Evolutionary conservation across 2,113 vertebrate species (phyloP).

Genomic region (Mellivora capensis): DNA sequence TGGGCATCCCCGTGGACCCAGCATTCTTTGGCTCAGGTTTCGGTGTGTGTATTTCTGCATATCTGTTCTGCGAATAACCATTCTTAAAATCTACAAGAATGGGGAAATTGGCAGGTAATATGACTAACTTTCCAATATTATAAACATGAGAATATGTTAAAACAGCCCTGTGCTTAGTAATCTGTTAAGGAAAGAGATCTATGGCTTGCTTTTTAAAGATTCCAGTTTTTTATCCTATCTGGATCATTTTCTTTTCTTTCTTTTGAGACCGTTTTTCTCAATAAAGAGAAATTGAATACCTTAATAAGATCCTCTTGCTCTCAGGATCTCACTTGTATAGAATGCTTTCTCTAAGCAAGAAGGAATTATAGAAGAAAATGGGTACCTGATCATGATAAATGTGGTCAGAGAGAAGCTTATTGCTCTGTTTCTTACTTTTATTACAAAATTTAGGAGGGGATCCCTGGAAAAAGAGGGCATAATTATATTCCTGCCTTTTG

Average conservation of each 20-base stretch:
- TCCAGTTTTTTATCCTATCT: not conserved
- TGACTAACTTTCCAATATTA: not conserved
- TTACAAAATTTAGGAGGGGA: not conserved
- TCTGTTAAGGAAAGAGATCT: not conserved
- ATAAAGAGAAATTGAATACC: not conserved
- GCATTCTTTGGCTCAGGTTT: not conserved
- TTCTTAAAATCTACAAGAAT: not conserved
- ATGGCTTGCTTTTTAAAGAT: not conserved
- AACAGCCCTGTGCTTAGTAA: not conserved
- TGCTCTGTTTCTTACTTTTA: conserved; percentile 8
- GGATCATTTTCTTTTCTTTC: conserved; percentile 27
- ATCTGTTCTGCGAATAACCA: not conserved
- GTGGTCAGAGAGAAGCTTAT: not conserved
- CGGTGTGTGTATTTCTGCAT: not conserved
- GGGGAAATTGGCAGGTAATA: not conserved
- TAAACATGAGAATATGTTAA: not conserved
- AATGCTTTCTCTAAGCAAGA: conserved; percentile 4
- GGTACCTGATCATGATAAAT: conserved; percentile 11
- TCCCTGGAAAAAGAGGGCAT: not conserved
- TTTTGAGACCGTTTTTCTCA: conserved; percentile 33
- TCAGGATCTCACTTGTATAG: not conserved
- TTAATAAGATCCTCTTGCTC: conserved; percentile 41
- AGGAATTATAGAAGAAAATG: conserved; percentile 31
- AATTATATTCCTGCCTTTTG: not conserved
- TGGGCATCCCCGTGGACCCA: rapidly evolving